Percentiles rank a stretch among this genome's conserved stretches.
Evolutionary conservation across 2,888 invertebrate genomes (phyloP).

Genomic region (Cosmia trapezina): DNA sequence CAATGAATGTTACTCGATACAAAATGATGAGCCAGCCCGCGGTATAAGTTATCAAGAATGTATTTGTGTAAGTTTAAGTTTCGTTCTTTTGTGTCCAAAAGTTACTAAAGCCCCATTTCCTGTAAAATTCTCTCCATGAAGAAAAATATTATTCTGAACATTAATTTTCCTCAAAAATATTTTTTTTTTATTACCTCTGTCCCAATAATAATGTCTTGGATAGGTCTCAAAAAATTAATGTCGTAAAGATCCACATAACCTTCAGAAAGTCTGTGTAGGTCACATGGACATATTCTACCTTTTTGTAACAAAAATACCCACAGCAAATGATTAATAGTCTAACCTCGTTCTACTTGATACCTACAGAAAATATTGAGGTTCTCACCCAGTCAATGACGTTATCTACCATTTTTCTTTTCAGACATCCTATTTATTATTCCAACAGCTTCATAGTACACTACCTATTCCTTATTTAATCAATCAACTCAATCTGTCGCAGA

Average conservation of each 20-base stretch:
- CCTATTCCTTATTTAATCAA: background rate
- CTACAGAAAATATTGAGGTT: slow-evolving; percentile 20
- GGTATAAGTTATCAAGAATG: background rate
- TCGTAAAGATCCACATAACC: slow-evolving; percentile 6
- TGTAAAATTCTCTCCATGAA: no score
- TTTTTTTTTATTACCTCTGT: background rate
- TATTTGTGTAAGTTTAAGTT: background rate
- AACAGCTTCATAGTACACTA: background rate
- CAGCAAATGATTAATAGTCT: slow-evolving; percentile 42
- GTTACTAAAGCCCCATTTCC: background rate
- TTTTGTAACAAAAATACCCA: slow-evolving; percentile 36
- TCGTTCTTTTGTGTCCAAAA: background rate
- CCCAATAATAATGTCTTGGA: slow-evolving; percentile 7
- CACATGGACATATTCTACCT: slow-evolving; percentile 17
- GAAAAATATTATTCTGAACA: background rate
- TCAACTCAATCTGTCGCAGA: background rate
- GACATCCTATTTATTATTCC: slow-evolving; percentile 14
- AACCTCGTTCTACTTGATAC: slow-evolving; percentile 35
- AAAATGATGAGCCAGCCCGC: background rate
- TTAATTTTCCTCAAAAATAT: background rate
- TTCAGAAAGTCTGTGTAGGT: slow-evolving; percentile 31
- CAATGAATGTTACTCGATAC: slow-evolving; percentile 7
- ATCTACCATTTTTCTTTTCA: slow-evolving; percentile 32
- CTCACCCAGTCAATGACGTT: slow-evolving; percentile 12
- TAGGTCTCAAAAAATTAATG: slow-evolving; percentile 14